Conservation (phyloP, 2,113 vertebrate genomes). For the Ginglymostoma cirratum region DNA sequence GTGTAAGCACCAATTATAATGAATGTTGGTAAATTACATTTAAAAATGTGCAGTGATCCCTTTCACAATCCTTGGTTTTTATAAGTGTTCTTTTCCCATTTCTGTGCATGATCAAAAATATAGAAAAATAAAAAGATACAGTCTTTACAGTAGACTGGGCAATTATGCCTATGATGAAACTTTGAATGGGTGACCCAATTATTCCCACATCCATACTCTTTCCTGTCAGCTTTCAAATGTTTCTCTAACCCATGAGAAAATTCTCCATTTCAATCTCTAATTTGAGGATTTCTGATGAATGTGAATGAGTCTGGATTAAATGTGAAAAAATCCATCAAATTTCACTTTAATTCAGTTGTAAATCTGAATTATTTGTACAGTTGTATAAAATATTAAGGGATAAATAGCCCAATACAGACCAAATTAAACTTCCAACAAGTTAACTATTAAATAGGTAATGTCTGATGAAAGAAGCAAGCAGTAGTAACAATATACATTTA, state of each 20-base stretch:
- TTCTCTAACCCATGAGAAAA: background rate
- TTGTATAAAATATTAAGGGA: background rate
- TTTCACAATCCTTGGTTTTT: too few species aligned
- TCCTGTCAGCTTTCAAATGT: background rate
- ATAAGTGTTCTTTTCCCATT: too few species aligned
- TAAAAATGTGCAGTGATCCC: too few species aligned
- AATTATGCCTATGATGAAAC: too few species aligned
- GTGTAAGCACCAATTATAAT: too few species aligned
- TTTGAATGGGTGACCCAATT: too few species aligned
- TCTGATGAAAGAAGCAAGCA: background rate
- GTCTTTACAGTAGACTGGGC: too few species aligned
- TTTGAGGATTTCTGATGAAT: background rate
- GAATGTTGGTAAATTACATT: too few species aligned
- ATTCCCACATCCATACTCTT: background rate
- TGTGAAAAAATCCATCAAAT: background rate
- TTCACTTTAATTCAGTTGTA: background rate
- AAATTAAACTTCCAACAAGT: background rate
- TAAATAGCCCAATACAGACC: background rate
- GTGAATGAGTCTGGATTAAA: background rate
- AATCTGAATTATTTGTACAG: background rate
- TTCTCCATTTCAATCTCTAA: background rate
- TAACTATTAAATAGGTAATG: background rate
- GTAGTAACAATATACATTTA: background rate
- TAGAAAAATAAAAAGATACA: too few species aligned
- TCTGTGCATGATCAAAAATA: too few species aligned